Percentiles rank a stretch among this genome's conserved stretches.
phyloP scores from a whole-genome alignment of 1,140 invertebrate genomes.

The Panagrolaimus sp. region DNA sequence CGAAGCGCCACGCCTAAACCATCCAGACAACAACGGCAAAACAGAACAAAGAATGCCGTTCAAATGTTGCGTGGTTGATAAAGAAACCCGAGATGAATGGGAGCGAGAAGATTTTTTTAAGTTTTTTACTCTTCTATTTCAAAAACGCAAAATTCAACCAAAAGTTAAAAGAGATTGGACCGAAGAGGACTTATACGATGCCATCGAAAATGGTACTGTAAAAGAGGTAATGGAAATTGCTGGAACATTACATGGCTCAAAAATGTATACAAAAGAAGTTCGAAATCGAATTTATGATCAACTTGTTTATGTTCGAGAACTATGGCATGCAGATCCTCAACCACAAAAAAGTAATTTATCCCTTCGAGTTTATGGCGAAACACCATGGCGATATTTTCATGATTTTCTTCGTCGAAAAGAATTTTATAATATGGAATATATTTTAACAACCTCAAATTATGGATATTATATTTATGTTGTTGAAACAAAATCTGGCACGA shows the following conservation, averaged over 20 bases:
- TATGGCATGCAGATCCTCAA: constrained; percentile 9
- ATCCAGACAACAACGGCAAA: no score
- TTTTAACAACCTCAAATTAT: background rate
- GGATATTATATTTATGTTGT: constrained; percentile 1
- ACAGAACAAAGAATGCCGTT: no score
- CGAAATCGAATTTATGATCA: background rate
- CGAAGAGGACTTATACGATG: constrained; percentile 8
- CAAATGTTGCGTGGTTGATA: no score
- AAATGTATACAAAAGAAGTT: background rate
- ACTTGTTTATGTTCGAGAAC: background rate
- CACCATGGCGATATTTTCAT: constrained; percentile 8
- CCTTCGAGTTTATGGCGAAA: background rate
- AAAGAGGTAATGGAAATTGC: background rate
- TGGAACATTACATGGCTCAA: background rate
- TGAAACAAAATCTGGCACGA: background rate
- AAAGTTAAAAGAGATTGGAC: background rate
- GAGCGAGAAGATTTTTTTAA: constrained; percentile 6
- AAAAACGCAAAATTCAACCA: background rate
- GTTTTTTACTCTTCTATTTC: background rate
- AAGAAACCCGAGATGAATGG: constrained; percentile 1
- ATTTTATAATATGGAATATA: background rate
- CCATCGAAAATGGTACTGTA: constrained; percentile 12
- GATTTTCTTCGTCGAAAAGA: background rate
- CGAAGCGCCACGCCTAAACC: no score
- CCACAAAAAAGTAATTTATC: background rate